Evolutionary conservation across 2,797 vertebrate species (phyloP).

Genomic region (Muraenolepis orangiensis): DNA sequence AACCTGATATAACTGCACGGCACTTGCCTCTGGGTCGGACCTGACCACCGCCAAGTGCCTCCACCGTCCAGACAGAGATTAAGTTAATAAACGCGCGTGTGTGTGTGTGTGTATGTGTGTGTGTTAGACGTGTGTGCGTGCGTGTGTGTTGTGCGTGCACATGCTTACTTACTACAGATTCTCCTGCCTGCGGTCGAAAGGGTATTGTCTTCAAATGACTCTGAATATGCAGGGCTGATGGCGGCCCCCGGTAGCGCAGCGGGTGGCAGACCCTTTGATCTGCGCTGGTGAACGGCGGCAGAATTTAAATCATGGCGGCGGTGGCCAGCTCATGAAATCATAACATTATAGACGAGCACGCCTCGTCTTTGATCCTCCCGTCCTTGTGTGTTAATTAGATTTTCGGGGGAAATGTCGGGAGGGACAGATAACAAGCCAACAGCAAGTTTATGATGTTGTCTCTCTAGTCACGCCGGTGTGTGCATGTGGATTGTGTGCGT

Average conservation of each 20-base stretch:
- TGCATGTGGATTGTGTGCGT: slow-evolving; percentile 10
- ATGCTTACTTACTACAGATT: no score
- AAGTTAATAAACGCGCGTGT: background rate
- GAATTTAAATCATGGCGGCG: slow-evolving; percentile 65
- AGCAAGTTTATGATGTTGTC: slow-evolving; percentile 24
- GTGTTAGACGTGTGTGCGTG: no score
- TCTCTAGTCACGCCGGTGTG: no score
- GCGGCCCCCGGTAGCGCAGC: slow-evolving; percentile 55
- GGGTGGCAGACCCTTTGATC: slow-evolving; percentile 74
- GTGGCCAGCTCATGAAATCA: slow-evolving; percentile 59
- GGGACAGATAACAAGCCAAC: slow-evolving; percentile 48
- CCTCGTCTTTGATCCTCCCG: slow-evolving; percentile 59
- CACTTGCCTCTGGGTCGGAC: background rate
- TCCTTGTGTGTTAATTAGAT: slow-evolving; percentile 51
- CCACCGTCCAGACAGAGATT: no score
- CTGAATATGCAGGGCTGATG: slow-evolving; percentile 58
- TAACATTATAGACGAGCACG: slow-evolving; percentile 43
- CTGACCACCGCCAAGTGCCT: background rate
- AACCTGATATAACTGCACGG: background rate
- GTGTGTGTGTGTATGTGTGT: no score
- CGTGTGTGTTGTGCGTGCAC: no score
- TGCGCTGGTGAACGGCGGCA: slow-evolving; percentile 36
- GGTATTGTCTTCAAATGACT: slow-evolving; percentile 63
- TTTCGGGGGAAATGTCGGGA: no score
- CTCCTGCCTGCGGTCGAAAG: slow-evolving; percentile 13